Evolutionary conservation across 92 coral and sea anemone species (phyloP), one percentile per base, ranked within the genome.

Genomic region (Zoanthus sociatus): DNA sequence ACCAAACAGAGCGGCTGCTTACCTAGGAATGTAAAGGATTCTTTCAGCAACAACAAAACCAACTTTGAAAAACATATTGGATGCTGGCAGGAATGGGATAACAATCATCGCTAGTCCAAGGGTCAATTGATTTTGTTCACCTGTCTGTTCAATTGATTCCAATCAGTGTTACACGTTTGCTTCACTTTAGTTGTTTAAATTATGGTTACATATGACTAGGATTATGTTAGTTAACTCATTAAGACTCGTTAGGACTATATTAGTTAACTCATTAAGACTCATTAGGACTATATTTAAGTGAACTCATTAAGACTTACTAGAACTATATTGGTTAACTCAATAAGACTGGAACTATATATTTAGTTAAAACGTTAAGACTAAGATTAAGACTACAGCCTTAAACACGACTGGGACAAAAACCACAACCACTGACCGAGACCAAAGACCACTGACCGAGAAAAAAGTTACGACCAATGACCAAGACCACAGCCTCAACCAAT

Each of bases 21-120:
- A 95, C 98, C 98, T 95, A 58, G 98, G 98, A 7, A 95, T 91
- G 48, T 95, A 95, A 47, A 95, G 94, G 72, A 95, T 95, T 90
- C 98, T 94, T 70, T 95, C 98, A 2, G 98, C 98, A 64, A 95
- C 95, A 64, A 95, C 98, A 82, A 95, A 95, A 1, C 98, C 98
- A 5, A 95, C 98, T 84, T 93, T 90, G 83, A 95, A 89, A 77
- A 95, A 95, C 20, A 95, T 45, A 61, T 95, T 95, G 10, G 95
- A 90, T 12, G 98, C 98, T 47, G 98, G 98, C 1, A 95, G 84
- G 60, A 95, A 94, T n/a, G 98, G 98, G 79, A 95, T 85, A 32
- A 86, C 85, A 64, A 95, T 68, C 78, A 95, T 78, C 8, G 90
- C 88, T 78, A 95, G 79, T 20, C 95, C 93, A 10, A 87, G 53